phyloP scores from a whole-genome alignment of 2,113 vertebrate genomes.

The Hystrix brachyura region DNA sequence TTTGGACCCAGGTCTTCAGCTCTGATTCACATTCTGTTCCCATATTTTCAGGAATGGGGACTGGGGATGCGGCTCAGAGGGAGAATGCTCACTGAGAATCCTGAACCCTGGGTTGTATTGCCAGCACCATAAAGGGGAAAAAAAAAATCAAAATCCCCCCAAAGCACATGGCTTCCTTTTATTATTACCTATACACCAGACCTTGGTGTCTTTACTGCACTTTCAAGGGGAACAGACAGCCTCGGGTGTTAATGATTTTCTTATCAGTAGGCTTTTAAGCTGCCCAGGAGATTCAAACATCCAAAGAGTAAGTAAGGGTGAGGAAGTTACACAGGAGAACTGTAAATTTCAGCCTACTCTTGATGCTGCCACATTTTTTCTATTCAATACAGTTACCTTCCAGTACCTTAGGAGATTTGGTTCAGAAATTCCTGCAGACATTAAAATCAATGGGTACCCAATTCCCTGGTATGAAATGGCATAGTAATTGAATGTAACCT shows the following conservation, averaged over 20 bases:
- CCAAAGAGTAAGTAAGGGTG: not conserved
- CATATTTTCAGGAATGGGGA: not conserved
- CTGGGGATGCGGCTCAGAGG: not conserved
- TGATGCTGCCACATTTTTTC: not conserved
- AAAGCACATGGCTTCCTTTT: not conserved
- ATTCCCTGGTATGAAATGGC: not conserved
- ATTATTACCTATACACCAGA: not conserved
- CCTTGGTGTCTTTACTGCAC: not conserved
- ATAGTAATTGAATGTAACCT: not conserved
- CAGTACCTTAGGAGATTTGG: not conserved
- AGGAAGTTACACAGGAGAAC: not conserved
- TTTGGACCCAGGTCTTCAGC: not conserved
- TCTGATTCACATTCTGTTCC: not conserved
- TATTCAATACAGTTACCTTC: not conserved
- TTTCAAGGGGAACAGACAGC: not conserved
- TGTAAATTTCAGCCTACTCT: not conserved
- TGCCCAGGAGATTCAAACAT: not conserved
- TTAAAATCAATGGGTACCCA: not conserved
- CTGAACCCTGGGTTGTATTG: not conserved
- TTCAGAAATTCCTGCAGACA: not conserved
- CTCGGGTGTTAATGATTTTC: not conserved
- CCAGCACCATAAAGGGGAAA: not conserved
- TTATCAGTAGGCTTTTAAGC: not conserved
- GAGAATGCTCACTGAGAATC: not conserved
- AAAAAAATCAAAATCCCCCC: not conserved